Evolutionary conservation across 2,113 vertebrate genomes (phyloP), one percentile per base, ranked within the genome.

Genomic region (Paramisgurnus dabryanus): DNA sequence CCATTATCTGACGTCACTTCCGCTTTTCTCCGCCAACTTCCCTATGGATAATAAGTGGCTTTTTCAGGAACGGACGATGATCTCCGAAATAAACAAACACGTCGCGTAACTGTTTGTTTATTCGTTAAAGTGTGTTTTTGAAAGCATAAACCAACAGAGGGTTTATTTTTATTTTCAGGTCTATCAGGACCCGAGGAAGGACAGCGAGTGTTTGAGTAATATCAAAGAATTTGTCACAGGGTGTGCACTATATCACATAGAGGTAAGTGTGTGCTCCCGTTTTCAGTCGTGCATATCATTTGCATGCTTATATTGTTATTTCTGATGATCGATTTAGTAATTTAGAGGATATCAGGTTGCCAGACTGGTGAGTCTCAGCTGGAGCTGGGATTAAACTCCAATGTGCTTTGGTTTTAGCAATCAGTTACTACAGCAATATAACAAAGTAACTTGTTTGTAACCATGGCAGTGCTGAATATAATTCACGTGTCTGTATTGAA

Each of bases 221-320:
- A 95, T 98, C 79, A 92, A 85, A 79, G 95, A 96, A 92, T 98
- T 98, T 83, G 86, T 97, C 81, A 93, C 92, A 87, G 96, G 93
- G 91, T 97, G 96, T 87, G 93, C 89, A 73, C 85, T 89, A 77
- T 95, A 96, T 88, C 93, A 92, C 39, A 92, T 98, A 84, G 96
- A 98, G 95, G 96, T 98, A 92, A 96, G 96, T 89, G 7, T 58
- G 4, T 10, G 27, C 70, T 4, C 6, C 22, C 50, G 22, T 5
- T 11, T 10, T 43, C 17, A n/a, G 27, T 80, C 22, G n/a, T n/a
- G 39, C 41, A 34, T 11, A 27, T 68, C 17, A 13, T 40, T 17
- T 40, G 43, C 6, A 15, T 57, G 67, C 60, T 65, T 55, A n/a
- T n/a, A 10, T 58, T 34, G 15, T 9, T 76, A 39, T 63, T 39